Evolutionary conservation across 2,888 invertebrate species (phyloP).

Genomic region (Oxyteleia sp.): DNA sequence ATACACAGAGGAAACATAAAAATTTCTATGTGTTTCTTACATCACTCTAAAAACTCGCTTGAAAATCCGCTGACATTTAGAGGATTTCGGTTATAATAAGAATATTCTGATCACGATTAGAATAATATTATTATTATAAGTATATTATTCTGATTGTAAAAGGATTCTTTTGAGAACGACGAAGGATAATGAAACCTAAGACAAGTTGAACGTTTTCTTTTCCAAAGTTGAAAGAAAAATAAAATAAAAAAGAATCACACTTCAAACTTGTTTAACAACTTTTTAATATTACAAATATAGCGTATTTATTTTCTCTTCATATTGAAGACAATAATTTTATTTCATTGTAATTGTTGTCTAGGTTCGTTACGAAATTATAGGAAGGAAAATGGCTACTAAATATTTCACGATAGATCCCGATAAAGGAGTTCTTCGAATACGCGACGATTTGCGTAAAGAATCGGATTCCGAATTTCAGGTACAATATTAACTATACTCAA

Average conservation of each 20-base stretch:
- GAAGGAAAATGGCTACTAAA: conserved; percentile 93
- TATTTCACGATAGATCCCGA: conserved; percentile 96
- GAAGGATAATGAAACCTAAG: not conserved
- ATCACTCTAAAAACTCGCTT: too few species aligned
- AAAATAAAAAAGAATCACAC: too few species aligned
- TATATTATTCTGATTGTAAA: too few species aligned
- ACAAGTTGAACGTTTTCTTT: not conserved
- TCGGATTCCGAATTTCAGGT: conserved; percentile 96
- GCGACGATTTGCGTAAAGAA: conserved; percentile 95
- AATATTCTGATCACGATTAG: too few species aligned
- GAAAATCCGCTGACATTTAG: too few species aligned
- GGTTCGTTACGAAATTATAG: conserved; percentile 93
- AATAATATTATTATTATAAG: too few species aligned
- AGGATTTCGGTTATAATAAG: too few species aligned
- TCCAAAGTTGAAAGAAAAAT: too few species aligned
- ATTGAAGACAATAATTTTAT: not conserved
- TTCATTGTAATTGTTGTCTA: conserved; percentile 76
- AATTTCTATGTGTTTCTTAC: too few species aligned
- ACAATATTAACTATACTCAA: conserved; percentile 14
- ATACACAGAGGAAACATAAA: too few species aligned
- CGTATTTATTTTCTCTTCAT: not conserved
- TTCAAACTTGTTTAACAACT: too few species aligned
- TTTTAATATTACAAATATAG: not conserved
- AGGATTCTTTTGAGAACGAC: too few species aligned
- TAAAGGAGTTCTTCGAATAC: conserved; percentile 93